phyloP scores from a whole-genome alignment of 2,888 invertebrate genomes.

The Belgica antarctica region DNA sequence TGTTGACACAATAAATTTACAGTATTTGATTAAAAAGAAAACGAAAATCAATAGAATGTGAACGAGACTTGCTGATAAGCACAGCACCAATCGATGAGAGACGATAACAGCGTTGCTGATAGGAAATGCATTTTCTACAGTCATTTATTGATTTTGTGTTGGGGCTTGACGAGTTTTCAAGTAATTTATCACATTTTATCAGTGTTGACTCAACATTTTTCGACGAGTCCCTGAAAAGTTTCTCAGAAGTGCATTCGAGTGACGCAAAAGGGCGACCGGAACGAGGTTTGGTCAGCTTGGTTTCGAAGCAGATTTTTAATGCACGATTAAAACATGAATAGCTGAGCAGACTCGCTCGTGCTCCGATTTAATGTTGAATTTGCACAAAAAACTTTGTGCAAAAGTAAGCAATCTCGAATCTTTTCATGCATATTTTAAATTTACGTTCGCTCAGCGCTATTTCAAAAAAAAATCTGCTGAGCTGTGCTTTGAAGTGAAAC shows the following conservation, averaged over 20 bases:
- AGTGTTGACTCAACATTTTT: conserved; percentile 26
- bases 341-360: no score
- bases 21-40: conserved; percentile 30
- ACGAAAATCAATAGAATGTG: conserved; percentile 28
- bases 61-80: background rate
- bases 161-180: background rate
- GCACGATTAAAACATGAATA: no score
- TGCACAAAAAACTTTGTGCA: no score
- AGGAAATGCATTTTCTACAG: conserved; percentile 39
- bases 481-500: no score
- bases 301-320: no score
- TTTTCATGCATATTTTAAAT: no score
- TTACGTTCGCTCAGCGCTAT: background rate
- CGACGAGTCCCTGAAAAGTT: background rate
- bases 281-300: background rate
- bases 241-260: background rate
- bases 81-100: conserved; percentile 4
- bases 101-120: background rate
- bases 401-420: no score
- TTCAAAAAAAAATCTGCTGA: no score
- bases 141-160: conserved; percentile 13
- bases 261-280: background rate
- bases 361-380: no score
- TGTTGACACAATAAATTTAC: conserved; percentile 39
- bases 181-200: conserved; percentile 27